A percentile compares a stretch with the other conserved stretches of the same genome.
These are phyloP conservation scores for Embidobia sp. DNA, from an alignment of 2,888 invertebrate genomes.

Conservation along the genomic window DNA sequence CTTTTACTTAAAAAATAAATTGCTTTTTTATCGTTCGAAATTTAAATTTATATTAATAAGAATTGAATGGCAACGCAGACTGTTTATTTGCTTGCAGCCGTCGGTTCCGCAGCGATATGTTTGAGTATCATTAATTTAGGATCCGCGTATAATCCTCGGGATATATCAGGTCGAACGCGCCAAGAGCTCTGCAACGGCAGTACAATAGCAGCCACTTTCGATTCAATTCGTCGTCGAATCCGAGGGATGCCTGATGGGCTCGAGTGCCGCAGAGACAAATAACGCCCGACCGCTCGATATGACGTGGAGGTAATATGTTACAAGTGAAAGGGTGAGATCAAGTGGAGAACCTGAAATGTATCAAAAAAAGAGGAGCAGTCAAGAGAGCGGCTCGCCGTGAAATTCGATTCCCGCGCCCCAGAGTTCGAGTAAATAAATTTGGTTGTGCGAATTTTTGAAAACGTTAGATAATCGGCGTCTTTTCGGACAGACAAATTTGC, in stretches of 20 bases:
- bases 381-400: no score
- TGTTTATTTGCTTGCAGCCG: constrained; percentile 23
- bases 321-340: constrained; percentile 43
- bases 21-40: no score
- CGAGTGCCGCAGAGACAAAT: constrained; percentile 53
- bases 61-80: constrained; percentile 16
- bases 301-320: constrained; percentile 56
- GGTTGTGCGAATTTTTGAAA: no score
- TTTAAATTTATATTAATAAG: constrained; percentile 23
- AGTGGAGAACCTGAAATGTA: constrained; percentile 23
- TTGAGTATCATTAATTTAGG: constrained; percentile 53
- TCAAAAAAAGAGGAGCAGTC: constrained; percentile 17
- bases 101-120: constrained; percentile 27
- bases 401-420: no score
- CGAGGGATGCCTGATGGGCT: constrained; percentile 56
- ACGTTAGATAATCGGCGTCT: no score
- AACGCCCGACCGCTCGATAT: constrained; percentile 56
- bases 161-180: constrained; percentile 44
- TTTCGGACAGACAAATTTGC: no score
- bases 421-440: no score
- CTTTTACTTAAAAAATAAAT: no score
- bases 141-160: constrained; percentile 49
- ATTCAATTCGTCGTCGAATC: constrained; percentile 54
- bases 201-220: constrained; percentile 44
- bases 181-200: constrained; percentile 36